Percentiles rank a stretch among this genome's conserved stretches.
Conservation (phyloP, 1,140 invertebrate species). For the Zaprionus africanus region DNA sequence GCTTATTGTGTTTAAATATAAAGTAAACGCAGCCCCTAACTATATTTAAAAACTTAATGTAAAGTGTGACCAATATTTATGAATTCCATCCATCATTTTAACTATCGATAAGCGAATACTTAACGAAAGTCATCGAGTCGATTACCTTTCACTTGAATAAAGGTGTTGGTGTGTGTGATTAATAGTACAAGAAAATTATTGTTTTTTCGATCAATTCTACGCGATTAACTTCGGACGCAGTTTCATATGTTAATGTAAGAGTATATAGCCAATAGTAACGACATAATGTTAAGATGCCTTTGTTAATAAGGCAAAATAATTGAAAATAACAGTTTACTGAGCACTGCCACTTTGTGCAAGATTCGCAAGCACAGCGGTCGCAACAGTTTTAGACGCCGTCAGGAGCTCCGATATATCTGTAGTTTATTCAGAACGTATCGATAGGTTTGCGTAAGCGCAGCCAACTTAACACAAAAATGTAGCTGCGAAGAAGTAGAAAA, state of each 20-base stretch:
- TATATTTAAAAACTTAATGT: background rate
- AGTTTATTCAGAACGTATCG: constrained; percentile 38
- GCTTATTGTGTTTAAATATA: background rate
- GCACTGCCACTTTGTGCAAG: constrained; percentile 5
- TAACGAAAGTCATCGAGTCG: constrained; percentile 1
- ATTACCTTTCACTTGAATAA: constrained; percentile 12
- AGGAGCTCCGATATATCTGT: constrained; percentile 30
- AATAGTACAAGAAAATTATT: constrained; percentile 28
- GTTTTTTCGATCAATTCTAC: background rate
- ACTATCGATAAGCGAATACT: constrained; percentile 13
- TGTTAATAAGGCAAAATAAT: background rate
- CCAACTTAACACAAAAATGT: constrained; percentile 52
- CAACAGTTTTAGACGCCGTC: constrained; percentile 42
- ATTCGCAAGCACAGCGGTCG: constrained; percentile 16
- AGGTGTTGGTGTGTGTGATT: constrained; percentile 22
- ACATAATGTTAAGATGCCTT: background rate
- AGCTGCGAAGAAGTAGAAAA: constrained; percentile 54
- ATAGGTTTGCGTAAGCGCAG: constrained; percentile 51
- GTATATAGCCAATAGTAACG: background rate
- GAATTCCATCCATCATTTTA: background rate
- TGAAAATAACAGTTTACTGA: constrained; percentile 10
- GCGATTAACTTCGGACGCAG: background rate
- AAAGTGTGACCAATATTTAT: background rate
- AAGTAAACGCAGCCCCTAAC: background rate
- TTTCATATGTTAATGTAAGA: background rate